Conservation (phyloP, 2,888 invertebrate genomes). For the Sarcophaga carnaria region DNA sequence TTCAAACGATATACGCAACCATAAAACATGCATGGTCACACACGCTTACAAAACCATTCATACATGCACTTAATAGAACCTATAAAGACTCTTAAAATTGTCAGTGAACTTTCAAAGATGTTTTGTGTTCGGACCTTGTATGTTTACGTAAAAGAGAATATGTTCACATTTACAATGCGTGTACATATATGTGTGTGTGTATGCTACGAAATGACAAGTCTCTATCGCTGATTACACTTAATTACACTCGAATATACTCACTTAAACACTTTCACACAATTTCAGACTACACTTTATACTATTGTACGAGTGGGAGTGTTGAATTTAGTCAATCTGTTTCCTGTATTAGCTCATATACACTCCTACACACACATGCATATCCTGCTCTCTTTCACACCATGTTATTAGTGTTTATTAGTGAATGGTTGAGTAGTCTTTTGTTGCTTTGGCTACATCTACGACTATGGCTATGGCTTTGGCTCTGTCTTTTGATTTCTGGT, state of each 20-base stretch:
- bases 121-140: not conserved
- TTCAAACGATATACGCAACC: not conserved
- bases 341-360: not conserved
- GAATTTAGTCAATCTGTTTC: constrained; percentile 20
- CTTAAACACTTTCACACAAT: not conserved
- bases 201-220: too few relatives aligned
- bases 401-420: too few relatives aligned
- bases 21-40: not conserved
- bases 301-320: constrained; percentile 36
- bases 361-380: not conserved
- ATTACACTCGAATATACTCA: not conserved
- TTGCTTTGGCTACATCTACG: too few relatives aligned
- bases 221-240: not conserved
- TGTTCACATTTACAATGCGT: too few relatives aligned
- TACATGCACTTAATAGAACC: not conserved
- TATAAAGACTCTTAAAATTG: not conserved
- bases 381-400: not conserved
- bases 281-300: constrained; percentile 43
- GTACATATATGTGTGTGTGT: too few relatives aligned
- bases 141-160: too few relatives aligned
- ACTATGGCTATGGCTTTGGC: too few relatives aligned
- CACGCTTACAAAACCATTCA: not conserved
- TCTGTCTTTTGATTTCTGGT: not conserved
- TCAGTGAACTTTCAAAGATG: not conserved
- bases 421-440: too few relatives aligned